Conservation (phyloP, 2,888 invertebrate species). For the Drosophila rellima region DNA sequence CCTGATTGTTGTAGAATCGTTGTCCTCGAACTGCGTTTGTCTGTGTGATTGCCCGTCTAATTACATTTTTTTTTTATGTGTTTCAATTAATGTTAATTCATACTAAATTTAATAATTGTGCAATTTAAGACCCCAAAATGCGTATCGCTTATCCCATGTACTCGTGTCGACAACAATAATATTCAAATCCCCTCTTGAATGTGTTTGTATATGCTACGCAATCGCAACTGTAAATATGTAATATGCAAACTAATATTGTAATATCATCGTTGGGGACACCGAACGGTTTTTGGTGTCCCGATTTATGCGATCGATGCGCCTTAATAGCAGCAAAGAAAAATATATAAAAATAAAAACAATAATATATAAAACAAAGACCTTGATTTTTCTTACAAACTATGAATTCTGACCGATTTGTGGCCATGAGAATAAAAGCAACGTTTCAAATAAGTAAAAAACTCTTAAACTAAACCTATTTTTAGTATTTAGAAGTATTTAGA, state of each 20-base stretch:
- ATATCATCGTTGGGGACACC: constrained; percentile 21
- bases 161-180: constrained; percentile 1
- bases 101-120: constrained; percentile 34
- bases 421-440: background rate
- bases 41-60: constrained; percentile 10
- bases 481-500: background rate
- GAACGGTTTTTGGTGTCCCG: constrained; percentile 6
- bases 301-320: constrained; percentile 36
- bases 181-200: constrained; percentile 4
- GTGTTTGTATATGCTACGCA: constrained; percentile 22
- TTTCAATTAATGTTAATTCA: constrained; percentile 22
- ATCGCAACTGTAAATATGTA: constrained; percentile 66
- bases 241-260: constrained; percentile 46
- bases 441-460: background rate
- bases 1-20: constrained; percentile 82
- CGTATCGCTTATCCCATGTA: constrained; percentile 28
- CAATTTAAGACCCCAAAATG: constrained; percentile 40
- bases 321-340: constrained; percentile 31
- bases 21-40: constrained; percentile 8
- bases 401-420: background rate
- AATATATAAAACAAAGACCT: constrained; percentile 1
- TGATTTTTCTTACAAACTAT: background rate
- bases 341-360: constrained; percentile 18
- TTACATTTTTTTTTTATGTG: constrained; percentile 6
- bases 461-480: background rate